Conservation (phyloP, 2,888 invertebrate species). For the Drosophila mimica region DNA sequence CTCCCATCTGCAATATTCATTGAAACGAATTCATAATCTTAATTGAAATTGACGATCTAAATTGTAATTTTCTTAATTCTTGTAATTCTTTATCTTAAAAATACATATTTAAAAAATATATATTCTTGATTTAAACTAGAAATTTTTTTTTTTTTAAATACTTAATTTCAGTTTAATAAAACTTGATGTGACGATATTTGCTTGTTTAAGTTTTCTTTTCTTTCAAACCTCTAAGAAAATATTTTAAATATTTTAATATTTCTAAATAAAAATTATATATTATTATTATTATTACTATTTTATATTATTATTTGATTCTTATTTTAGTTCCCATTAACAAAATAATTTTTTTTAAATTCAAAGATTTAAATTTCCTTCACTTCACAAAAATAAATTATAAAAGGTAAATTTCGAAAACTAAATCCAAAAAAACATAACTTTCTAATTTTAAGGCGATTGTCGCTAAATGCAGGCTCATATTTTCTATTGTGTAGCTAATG, state of each 20-base stretch:
- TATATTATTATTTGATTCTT: not conserved
- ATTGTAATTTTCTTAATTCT: too few species aligned
- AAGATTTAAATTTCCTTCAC: not conserved
- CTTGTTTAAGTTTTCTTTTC: not conserved
- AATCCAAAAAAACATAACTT: not conserved
- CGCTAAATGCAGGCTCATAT: not conserved
- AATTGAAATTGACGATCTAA: not conserved
- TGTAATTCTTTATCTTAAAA: not conserved
- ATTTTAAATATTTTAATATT: not conserved
- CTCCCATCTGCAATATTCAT: too few species aligned
- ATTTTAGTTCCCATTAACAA: not conserved
- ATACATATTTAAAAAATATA: not conserved
- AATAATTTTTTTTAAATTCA: not conserved
- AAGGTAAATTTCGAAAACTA: not conserved
- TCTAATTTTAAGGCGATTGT: not conserved
- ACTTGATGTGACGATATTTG: not conserved
- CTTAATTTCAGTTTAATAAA: not conserved
- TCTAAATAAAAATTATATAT: not conserved
- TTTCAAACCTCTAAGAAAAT: not conserved
- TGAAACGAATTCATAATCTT: not conserved
- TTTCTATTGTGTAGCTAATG: not conserved
- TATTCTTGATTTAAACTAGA: fast-evolving
- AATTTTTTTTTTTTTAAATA: not conserved
- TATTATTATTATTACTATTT: too few species aligned
- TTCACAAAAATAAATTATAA: not conserved